A percentile compares a stretch with the other conserved stretches of the same genome.
Conservation (phyloP, 2,797 vertebrate genomes). For the Phylloscopus collybita region DNA sequence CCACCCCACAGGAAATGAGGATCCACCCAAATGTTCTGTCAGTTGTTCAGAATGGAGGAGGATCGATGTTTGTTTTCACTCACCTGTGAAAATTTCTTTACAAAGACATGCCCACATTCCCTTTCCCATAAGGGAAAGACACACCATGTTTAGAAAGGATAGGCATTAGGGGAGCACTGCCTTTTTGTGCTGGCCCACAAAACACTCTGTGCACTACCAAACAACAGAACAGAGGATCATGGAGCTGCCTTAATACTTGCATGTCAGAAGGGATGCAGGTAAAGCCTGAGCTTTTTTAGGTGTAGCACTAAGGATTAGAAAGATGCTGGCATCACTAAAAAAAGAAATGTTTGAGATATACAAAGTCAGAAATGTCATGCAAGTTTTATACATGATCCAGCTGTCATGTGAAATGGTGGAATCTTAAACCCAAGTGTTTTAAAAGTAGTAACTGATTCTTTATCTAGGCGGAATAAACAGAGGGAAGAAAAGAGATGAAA, state of each 20-base stretch:
- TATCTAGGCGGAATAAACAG: not conserved
- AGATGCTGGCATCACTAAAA: not conserved
- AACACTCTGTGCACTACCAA: not conserved
- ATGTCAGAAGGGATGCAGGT: rapidly evolving
- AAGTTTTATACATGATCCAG: not conserved
- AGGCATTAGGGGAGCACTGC: not conserved
- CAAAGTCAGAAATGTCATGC: not conserved
- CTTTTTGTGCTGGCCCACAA: not conserved
- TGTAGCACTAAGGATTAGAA: not conserved
- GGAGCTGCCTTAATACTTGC: not conserved
- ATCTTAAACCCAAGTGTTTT: not conserved
- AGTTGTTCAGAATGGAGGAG: not conserved
- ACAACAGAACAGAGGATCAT: not conserved
- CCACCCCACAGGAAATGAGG: not conserved
- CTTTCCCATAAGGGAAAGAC: not conserved
- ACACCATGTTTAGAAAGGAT: not conserved
- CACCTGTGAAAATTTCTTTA: not conserved
- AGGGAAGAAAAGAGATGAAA: not conserved
- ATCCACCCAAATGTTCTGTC: not conserved
- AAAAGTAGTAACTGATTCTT: not conserved
- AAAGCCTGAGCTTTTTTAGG: not conserved
- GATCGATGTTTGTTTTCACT: not conserved
- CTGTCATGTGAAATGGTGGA: not conserved
- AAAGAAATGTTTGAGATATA: not conserved
- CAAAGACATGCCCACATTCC: not conserved